Percentiles rank a stretch among this genome's conserved stretches.
These are phyloP conservation scores for Plebejus anna DNA, from an alignment of 2,888 invertebrate genomes.

Conservation along the genomic window DNA sequence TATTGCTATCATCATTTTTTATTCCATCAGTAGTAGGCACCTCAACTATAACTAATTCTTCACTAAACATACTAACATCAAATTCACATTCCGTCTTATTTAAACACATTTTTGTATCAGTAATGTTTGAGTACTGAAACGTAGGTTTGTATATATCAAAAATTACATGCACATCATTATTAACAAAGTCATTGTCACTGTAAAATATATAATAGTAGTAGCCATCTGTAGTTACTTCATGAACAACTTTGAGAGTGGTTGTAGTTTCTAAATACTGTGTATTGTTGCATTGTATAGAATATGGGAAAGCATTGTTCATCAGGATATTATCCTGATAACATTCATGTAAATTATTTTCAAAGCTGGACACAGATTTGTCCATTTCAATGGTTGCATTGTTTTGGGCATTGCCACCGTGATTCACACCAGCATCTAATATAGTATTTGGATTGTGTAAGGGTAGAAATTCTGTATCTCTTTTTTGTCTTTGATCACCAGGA, in stretches of 20 bases:
- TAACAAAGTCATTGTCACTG: slow-evolving; percentile 89
- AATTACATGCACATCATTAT: slow-evolving; percentile 89
- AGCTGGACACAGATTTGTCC: slow-evolving; percentile 88
- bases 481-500: slow-evolving; percentile 40
- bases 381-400: slow-evolving; percentile 77
- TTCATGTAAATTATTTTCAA: slow-evolving; percentile 86
- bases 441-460: slow-evolving; percentile 70
- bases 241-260: slow-evolving; percentile 82
- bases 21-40: slow-evolving; percentile 90
- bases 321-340: slow-evolving; percentile 89
- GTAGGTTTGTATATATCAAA: slow-evolving; percentile 93
- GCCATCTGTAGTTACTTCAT: slow-evolving; percentile 87
- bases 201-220: slow-evolving; percentile 95
- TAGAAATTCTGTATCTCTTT: slow-evolving; percentile 54
- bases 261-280: slow-evolving; percentile 84
- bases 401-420: slow-evolving; percentile 86
- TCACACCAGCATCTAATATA: slow-evolving; percentile 85
- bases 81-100: slow-evolving; percentile 90
- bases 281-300: slow-evolving; percentile 83
- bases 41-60: slow-evolving; percentile 90
- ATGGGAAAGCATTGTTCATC: slow-evolving; percentile 85
- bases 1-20: slow-evolving; percentile 85
- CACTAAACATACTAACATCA: slow-evolving; percentile 84
- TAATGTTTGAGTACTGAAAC: slow-evolving; percentile 86
- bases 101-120: slow-evolving; percentile 83